Evolutionary conservation across 2,113 vertebrate genomes (phyloP).

Genomic region (Garra rufa): DNA sequence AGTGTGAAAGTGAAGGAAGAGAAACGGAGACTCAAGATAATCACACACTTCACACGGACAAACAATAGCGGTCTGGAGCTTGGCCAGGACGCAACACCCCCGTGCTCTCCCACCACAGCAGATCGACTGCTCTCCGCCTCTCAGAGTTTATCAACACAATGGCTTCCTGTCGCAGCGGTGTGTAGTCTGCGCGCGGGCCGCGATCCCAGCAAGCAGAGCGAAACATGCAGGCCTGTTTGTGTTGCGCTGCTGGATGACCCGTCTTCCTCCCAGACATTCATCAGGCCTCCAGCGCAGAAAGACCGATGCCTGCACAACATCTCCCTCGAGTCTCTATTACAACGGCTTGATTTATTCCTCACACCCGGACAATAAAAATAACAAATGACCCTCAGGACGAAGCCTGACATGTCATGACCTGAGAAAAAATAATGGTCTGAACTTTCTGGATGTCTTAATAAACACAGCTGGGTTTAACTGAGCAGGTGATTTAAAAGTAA

Average conservation of each 20-base stretch:
- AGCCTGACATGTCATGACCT: not conserved
- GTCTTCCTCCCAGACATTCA: slow-evolving; percentile 45
- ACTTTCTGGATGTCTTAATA: not conserved
- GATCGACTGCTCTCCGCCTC: slow-evolving; percentile 26
- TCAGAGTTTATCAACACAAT: slow-evolving; percentile 54
- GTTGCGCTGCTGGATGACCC: slow-evolving; percentile 37
- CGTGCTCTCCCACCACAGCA: not conserved
- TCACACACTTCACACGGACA: slow-evolving; percentile 59
- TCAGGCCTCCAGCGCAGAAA: slow-evolving; percentile 32
- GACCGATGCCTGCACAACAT: not conserved
- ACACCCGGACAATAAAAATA: not conserved
- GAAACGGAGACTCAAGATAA: slow-evolving; percentile 55
- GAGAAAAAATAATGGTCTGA: not conserved
- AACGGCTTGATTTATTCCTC: slow-evolving; percentile 7
- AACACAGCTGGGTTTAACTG: not conserved
- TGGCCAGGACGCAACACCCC: slow-evolving; percentile 43
- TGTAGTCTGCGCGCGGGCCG: slow-evolving; percentile 34
- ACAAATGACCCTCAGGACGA: not conserved
- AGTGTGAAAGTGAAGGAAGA: slow-evolving; percentile 58
- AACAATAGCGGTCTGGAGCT: slow-evolving; percentile 61
- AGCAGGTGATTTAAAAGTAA: not conserved
- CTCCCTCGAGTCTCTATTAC: slow-evolving; percentile 33
- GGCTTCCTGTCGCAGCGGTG: slow-evolving; percentile 52
- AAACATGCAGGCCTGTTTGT: slow-evolving; percentile 39
- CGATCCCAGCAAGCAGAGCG: slow-evolving; percentile 39